phyloP scores from a whole-genome alignment of 2,888 invertebrate genomes.

The Agriotes lineatus region DNA sequence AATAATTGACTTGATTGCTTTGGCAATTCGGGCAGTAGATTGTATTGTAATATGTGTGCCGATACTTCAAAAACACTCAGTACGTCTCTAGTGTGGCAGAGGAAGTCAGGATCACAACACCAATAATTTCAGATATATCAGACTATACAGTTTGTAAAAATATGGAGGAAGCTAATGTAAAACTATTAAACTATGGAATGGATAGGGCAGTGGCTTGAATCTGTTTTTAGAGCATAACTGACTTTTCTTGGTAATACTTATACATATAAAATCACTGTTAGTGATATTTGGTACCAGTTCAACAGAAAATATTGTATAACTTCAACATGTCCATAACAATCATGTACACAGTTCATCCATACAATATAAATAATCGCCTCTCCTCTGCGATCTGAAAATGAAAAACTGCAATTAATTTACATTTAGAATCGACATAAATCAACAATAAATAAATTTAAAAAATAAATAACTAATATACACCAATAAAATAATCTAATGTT shows the following conservation, averaged over 20 bases:
- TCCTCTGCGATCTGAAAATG: conserved; percentile 29
- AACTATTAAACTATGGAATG: conserved; percentile 56
- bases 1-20: conserved; percentile 51
- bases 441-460: too few relatives aligned
- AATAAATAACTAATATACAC: too few relatives aligned
- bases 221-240: conserved; percentile 33
- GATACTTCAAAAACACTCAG: conserved; percentile 30
- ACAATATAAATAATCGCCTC: conserved; percentile 39
- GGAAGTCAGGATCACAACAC: conserved; percentile 50
- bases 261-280: conserved; percentile 40
- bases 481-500: too few relatives aligned
- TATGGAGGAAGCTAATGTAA: conserved; percentile 43
- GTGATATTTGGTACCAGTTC: conserved; percentile 44
- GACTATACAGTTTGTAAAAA: conserved; percentile 41
- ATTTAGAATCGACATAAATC: too few relatives aligned
- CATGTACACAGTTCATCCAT: conserved; percentile 41
- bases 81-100: conserved; percentile 37
- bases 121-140: conserved; percentile 40
- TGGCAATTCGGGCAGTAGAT: conserved; percentile 48
- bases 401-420: too few relatives aligned
- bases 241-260: conserved; percentile 42
- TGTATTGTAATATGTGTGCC: conserved; percentile 30
- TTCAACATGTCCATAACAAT: conserved; percentile 42
- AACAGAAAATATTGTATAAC: conserved; percentile 42
- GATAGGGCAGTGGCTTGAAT: conserved; percentile 55